Evolutionary conservation across 2,113 vertebrate species (phyloP).

Genomic region (Leptocoma aspasia): DNA sequence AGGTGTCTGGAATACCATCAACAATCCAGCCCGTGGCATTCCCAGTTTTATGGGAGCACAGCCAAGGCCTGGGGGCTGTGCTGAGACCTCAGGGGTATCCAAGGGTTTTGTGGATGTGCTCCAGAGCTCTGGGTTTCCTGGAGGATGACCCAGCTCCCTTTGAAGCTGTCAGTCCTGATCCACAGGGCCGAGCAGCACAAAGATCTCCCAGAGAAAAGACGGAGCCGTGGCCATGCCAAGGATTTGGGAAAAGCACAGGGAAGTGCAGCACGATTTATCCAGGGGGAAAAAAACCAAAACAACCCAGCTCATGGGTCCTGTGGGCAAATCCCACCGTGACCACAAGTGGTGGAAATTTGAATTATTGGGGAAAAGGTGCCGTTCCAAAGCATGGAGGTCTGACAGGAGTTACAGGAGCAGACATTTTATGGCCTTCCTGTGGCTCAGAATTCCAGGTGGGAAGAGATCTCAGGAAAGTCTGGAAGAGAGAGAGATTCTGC

Average conservation of each 20-base stretch:
- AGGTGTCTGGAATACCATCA: rapidly evolving
- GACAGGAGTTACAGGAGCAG: not conserved
- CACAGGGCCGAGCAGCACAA: not conserved
- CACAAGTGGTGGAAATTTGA: not conserved
- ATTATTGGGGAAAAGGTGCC: not conserved
- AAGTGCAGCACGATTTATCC: not conserved
- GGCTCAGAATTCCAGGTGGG: not conserved
- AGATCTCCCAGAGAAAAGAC: not conserved
- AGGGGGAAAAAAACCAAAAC: not conserved
- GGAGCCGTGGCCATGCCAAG: not conserved
- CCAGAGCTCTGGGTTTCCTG: not conserved
- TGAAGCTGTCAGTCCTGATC: not conserved
- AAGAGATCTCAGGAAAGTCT: not conserved
- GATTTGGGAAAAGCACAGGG: not conserved
- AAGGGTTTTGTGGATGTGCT: not conserved
- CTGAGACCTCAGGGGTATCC: rapidly evolving
- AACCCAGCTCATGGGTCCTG: not conserved
- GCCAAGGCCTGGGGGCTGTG: not conserved
- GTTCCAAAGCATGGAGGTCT: not conserved
- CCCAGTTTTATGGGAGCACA: not conserved
- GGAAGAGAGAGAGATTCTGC: not conserved
- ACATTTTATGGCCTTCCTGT: not conserved
- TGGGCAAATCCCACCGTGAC: not conserved
- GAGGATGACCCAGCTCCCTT: not conserved
- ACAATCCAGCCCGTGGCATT: rapidly evolving